These are phyloP conservation scores for Pangasianodon gigas DNA, from an alignment of 2,113 vertebrate genomes.

Conservation along the genomic window DNA sequence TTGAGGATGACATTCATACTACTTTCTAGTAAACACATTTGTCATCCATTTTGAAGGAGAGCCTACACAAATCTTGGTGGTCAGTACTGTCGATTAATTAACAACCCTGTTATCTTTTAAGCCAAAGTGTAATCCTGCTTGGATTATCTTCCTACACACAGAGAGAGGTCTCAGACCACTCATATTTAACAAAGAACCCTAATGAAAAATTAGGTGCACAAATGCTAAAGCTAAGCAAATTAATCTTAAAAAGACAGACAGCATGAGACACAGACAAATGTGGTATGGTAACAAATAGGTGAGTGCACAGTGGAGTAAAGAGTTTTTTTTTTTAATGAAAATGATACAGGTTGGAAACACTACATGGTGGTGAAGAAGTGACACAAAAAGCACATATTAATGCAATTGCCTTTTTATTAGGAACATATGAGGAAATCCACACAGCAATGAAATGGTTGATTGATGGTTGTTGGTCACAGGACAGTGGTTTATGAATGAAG, in stretches of 20 bases:
- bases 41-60: slow-evolving; percentile 31
- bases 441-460: not conserved
- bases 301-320: not conserved
- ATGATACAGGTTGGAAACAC: slow-evolving; percentile 29
- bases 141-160: slow-evolving; percentile 62
- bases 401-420: slow-evolving; percentile 31
- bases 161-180: slow-evolving; percentile 45
- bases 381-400: slow-evolving; percentile 36
- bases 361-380: not conserved
- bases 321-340: slow-evolving; percentile 12
- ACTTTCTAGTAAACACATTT: not conserved
- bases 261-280: slow-evolving; percentile 37
- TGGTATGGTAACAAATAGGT: slow-evolving; percentile 40
- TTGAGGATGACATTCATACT: not conserved
- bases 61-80: slow-evolving; percentile 53
- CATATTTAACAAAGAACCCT: slow-evolving; percentile 22
- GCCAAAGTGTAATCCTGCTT: slow-evolving; percentile 63
- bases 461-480: slow-evolving; percentile 14
- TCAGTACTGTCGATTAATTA: slow-evolving; percentile 65
- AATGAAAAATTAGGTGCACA: slow-evolving; percentile 18
- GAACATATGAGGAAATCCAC: slow-evolving; percentile 15
- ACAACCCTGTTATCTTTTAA: slow-evolving; percentile 62
- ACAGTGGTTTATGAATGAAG: slow-evolving; percentile 40
- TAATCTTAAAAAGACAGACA: not conserved
- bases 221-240: slow-evolving; percentile 3